These are phyloP conservation scores for Martes martes DNA, from an alignment of 2,113 vertebrate genomes.

Conservation along the genomic window DNA sequence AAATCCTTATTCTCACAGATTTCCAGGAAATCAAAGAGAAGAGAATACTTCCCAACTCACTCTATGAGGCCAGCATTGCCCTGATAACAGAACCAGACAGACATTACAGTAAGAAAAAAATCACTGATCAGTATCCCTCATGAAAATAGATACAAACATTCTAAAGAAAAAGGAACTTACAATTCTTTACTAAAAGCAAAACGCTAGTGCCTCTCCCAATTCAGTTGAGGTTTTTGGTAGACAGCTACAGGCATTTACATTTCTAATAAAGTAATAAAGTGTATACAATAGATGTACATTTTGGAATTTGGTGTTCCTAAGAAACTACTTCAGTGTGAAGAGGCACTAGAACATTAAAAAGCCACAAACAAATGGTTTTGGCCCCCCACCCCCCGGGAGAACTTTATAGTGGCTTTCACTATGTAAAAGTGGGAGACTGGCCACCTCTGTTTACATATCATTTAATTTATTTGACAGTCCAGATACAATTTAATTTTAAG, in stretches of 20 bases:
- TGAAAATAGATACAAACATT: background rate
- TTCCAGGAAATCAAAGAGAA: background rate
- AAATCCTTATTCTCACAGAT: background rate
- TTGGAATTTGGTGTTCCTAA: background rate
- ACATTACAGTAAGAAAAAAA: slow-evolving; percentile 1
- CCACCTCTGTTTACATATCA: background rate
- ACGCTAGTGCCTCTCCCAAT: slow-evolving; percentile 10
- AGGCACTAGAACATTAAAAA: slow-evolving; percentile 35
- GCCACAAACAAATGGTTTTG: background rate
- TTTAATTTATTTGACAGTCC: slow-evolving; percentile 28
- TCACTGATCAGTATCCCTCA: background rate
- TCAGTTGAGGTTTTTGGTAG: slow-evolving; percentile 35
- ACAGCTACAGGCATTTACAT: slow-evolving; percentile 50
- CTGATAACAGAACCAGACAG: background rate
- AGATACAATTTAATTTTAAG: slow-evolving; percentile 10
- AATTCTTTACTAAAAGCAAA: slow-evolving; percentile 37
- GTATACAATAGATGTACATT: background rate
- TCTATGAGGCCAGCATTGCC: background rate
- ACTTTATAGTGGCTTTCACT: background rate
- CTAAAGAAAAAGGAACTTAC: background rate
- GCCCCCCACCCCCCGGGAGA: background rate
- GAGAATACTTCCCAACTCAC: background rate
- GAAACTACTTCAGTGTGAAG: background rate
- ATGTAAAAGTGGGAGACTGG: background rate
- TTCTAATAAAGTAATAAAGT: slow-evolving; percentile 25